Evolutionary conservation across 2,113 vertebrate species (phyloP).

Genomic region (Thinocorus orbignyianus): DNA sequence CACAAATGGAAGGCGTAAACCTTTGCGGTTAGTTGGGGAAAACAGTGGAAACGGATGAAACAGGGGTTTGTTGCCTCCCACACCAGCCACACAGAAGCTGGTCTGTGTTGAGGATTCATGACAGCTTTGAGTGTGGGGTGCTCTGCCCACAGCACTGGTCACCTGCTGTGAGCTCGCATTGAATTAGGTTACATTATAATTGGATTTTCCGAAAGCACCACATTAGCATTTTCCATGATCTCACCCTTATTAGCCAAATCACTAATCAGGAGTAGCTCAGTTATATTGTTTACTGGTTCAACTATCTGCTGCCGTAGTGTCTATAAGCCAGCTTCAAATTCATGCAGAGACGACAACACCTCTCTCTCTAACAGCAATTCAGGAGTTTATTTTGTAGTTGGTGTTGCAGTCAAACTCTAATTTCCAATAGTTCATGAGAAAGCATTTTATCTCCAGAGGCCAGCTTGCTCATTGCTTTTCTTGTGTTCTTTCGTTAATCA

Average conservation of each 20-base stretch:
- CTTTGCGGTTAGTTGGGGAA: neutral
- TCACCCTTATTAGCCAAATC: constrained; percentile 63
- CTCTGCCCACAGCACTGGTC: constrained; percentile 28
- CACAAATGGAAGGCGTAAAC: neutral
- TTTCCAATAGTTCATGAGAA: neutral
- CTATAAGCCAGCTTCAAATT: neutral
- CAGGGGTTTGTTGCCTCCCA: neutral
- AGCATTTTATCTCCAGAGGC: neutral
- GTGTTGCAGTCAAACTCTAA: neutral
- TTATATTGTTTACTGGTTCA: neutral
- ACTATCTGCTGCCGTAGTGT: neutral
- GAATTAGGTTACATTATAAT: constrained; percentile 46
- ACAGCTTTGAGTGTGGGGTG: neutral
- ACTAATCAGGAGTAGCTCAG: constrained; percentile 7
- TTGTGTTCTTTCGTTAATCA: neutral
- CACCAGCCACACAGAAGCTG: neutral
- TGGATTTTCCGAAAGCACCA: constrained; percentile 46
- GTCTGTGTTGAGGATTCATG: neutral
- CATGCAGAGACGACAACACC: neutral
- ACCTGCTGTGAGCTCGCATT: constrained; percentile 51
- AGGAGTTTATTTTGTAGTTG: neutral
- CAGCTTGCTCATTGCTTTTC: neutral
- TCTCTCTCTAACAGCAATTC: neutral
- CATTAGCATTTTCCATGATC: constrained; percentile 69
- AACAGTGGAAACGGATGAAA: neutral